Conservation (phyloP, 92 coral and sea anemone species). For the Phenganax subtilis region DNA sequence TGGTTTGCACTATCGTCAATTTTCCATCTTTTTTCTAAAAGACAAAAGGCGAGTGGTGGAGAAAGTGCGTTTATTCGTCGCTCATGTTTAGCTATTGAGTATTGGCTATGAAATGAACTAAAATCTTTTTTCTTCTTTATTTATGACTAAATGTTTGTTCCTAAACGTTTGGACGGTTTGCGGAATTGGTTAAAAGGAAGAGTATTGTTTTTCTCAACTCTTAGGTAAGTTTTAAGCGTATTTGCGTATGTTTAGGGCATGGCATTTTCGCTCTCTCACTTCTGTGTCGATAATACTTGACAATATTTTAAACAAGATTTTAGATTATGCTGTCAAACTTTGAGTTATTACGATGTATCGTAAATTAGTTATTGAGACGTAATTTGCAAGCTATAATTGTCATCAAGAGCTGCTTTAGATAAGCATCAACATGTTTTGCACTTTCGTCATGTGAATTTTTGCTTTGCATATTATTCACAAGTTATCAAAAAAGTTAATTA, state of each 20-base stretch:
- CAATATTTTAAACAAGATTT: too few species aligned
- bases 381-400: too few species aligned
- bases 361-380: background rate
- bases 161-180: slow-evolving; percentile 29
- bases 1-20: background rate
- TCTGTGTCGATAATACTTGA: too few species aligned
- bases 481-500: too few species aligned
- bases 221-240: slow-evolving; percentile 54
- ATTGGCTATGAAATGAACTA: background rate
- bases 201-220: slow-evolving; percentile 55
- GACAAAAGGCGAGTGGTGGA: background rate
- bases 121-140: slow-evolving; percentile 7
- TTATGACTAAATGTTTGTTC: slow-evolving; percentile 21
- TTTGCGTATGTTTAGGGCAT: background rate
- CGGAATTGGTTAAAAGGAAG: slow-evolving; percentile 76
- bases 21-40: background rate
- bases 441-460: too few species aligned
- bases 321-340: too few species aligned
- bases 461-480: too few species aligned
- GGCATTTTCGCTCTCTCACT: background rate
- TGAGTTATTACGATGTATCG: too few species aligned
- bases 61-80: background rate
- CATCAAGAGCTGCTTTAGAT: too few species aligned
- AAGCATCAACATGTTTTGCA: too few species aligned
- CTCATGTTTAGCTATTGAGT: background rate